These are phyloP conservation scores for Desmophyllum pertusum DNA, from an alignment of 92 coral and sea anemone genomes.

Conservation along the genomic window DNA sequence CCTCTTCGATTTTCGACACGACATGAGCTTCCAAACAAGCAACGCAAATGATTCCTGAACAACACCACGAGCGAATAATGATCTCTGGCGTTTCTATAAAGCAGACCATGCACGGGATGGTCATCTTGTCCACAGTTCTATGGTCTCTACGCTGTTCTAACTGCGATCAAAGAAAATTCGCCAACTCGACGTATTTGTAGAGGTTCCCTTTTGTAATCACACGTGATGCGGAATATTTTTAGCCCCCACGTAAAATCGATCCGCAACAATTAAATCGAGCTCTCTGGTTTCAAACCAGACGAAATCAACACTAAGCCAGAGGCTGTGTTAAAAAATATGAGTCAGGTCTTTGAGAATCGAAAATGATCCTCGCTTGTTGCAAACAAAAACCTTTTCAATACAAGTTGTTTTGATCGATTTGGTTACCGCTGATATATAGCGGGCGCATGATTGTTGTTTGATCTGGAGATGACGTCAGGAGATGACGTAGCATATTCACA, in stretches of 20 bases:
- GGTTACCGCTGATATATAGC: slow-evolving; percentile 11
- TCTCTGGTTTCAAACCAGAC: neutral
- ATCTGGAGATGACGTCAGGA: no score
- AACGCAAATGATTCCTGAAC: slow-evolving; percentile 70
- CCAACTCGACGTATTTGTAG: slow-evolving; percentile 27
- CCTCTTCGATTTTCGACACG: slow-evolving; percentile 72
- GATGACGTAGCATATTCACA: no score
- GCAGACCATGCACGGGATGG: slow-evolving; percentile 77
- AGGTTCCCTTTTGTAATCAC: slow-evolving; percentile 33
- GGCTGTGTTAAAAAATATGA: neutral
- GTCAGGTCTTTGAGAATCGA: neutral
- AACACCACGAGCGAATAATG: slow-evolving; percentile 66
- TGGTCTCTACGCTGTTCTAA: neutral
- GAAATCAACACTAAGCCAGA: neutral
- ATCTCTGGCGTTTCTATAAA: slow-evolving; percentile 65
- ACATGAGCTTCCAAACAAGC: slow-evolving; percentile 74
- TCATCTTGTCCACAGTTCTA: neutral
- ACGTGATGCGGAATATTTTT: slow-evolving; percentile 41
- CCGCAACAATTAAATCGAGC: neutral
- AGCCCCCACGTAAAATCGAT: slow-evolving; percentile 4
- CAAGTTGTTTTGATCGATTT: slow-evolving; percentile 6
- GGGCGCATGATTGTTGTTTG: neutral
- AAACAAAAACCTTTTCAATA: neutral
- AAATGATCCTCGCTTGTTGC: neutral
- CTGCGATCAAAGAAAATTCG: slow-evolving; percentile 17